phyloP scores from a whole-genome alignment of 2,113 vertebrate genomes.

The Halichoerus grypus region DNA sequence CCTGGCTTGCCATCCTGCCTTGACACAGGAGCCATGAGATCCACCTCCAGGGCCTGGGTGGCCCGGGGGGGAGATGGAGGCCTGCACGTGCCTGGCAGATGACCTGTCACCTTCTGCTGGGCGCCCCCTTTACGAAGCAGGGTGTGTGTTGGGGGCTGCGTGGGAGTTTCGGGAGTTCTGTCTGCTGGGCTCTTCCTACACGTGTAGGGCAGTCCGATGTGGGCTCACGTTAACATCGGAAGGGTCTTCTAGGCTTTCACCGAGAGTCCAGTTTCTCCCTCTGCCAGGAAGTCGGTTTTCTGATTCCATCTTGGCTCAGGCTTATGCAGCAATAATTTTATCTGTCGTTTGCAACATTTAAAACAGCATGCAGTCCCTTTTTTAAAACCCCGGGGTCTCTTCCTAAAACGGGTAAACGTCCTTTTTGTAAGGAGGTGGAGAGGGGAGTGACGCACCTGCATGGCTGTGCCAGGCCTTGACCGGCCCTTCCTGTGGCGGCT shows the following conservation, averaged over 20 bases:
- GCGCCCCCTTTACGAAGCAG: background rate
- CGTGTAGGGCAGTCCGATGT: background rate
- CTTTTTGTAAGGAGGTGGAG: no score
- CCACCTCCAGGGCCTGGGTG: background rate
- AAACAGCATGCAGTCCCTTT: background rate
- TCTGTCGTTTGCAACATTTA: background rate
- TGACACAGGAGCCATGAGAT: background rate
- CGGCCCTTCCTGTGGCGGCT: rapidly evolving
- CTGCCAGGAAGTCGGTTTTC: background rate
- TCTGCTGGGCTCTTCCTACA: background rate
- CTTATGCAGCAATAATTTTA: background rate
- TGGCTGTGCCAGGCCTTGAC: background rate
- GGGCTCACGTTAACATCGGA: rapidly evolving
- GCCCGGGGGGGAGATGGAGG: background rate
- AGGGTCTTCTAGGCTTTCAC: background rate
- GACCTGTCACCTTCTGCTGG: background rate
- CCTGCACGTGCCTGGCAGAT: background rate
- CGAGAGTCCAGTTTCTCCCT: no score
- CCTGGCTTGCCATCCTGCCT: conserved; percentile 63
- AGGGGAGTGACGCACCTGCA: rapidly evolving
- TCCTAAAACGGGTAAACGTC: background rate
- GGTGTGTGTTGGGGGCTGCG: background rate
- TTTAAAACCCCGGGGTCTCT: background rate
- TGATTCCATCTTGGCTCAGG: background rate
- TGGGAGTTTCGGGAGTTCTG: background rate